phyloP scores from a whole-genome alignment of 2,888 invertebrate genomes.

The Gisinianus flammeolus region DNA sequence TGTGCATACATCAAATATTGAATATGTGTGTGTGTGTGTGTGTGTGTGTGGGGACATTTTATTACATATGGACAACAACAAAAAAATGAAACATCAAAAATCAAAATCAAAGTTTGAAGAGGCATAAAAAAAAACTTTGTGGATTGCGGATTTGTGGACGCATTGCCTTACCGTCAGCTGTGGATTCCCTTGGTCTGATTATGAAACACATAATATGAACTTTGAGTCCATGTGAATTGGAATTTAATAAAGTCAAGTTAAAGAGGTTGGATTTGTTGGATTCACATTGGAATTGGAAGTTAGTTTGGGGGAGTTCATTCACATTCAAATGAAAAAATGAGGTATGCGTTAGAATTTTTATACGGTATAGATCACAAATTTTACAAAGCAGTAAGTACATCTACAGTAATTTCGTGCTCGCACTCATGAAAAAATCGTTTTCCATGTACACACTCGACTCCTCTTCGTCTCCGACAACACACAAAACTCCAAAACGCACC shows the following conservation, averaged over 20 bases:
- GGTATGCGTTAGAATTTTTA: neutral
- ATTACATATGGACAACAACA: neutral
- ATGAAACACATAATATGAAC: neutral
- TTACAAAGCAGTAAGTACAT: neutral
- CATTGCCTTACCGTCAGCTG: too few relatives aligned
- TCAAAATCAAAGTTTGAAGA: too few relatives aligned
- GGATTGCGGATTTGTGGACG: too few relatives aligned
- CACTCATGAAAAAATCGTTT: slow-evolving; percentile 3
- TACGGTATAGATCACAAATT: neutral
- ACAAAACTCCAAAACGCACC: too few relatives aligned
- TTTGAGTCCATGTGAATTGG: neutral
- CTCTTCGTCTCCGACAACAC: neutral
- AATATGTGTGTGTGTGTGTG: neutral
- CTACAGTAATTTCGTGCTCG: neutral
- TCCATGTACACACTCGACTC: neutral
- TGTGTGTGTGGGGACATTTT: neutral
- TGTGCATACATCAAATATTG: neutral
- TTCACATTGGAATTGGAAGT: neutral
- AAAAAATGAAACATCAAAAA: too few relatives aligned
- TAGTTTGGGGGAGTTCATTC: slow-evolving; percentile 8
- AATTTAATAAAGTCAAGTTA: neutral
- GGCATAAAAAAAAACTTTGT: too few relatives aligned
- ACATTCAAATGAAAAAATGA: slow-evolving; percentile 13
- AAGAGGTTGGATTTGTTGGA: neutral
- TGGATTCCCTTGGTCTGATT: neutral